Evolutionary conservation across 1,140 invertebrate genomes (phyloP), one percentile per base, ranked within the genome.

Genomic region (Ridgeia piscesae): DNA sequence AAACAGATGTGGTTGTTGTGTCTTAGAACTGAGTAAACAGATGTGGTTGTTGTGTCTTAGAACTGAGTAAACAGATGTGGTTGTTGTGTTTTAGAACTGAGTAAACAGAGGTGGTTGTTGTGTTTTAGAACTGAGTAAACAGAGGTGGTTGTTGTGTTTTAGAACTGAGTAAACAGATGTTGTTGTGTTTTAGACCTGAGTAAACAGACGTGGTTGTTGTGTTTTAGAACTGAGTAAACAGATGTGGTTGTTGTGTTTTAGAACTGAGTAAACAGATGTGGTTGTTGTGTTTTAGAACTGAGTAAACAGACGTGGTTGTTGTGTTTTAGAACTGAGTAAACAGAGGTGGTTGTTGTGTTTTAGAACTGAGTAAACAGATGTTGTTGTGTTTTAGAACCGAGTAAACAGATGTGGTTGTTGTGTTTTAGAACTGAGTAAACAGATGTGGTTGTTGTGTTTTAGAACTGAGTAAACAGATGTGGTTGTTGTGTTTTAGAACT

Each of bases 391-490:
- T 31, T 33, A 97, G 97, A 97, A 93, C 97, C 97, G 0, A 77
- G 4, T 77, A 14, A 77, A 77, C 58, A 77, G 58, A 77, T 21
- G 58, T 77, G 58, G 14, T 42, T 42, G 0, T 77, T 77, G 27
- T 77, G 14, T 90, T 90, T 31, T 33, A 97, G 97, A 97, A 93
- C 97, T 97, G 0, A 77, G 4, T 77, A 14, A 77, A 77, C 58
- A 77, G 58, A 77, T 21, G 58, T 77, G 58, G 14, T 42, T 42
- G 0, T 77, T 77, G 27, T 77, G 14, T 90, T 90, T 31, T 33
- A 97, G 97, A 97, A 93, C 97, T 97, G 0, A 77, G 4, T 77
- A 14, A 77, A 77, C 58, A 77, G 58, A 77, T 21, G 58, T 77
- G 58, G 14, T 42, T 42, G 0, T 77, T 77, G 27, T 77, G 14